Evolutionary conservation across 2,888 invertebrate genomes (phyloP).

Genomic region (Trissolcus brochymenae): DNA sequence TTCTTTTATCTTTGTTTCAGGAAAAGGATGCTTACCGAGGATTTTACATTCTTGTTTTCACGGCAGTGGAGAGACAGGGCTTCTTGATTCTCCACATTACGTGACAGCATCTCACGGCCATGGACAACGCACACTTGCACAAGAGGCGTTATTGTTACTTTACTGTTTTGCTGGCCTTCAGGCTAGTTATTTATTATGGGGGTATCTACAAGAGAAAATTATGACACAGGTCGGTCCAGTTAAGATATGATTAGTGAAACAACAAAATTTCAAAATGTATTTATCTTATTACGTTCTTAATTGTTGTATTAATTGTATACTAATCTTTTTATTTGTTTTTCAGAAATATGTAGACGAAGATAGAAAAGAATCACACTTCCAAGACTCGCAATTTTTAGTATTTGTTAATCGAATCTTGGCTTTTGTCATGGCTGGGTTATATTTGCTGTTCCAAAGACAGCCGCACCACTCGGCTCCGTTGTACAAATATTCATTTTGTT

Average conservation of each 20-base stretch:
- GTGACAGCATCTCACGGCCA: conserved; percentile 64
- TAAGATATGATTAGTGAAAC: neutral
- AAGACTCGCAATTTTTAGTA: conserved; percentile 97
- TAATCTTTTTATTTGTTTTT: conserved; percentile 36
- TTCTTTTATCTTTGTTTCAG: conserved; percentile 61
- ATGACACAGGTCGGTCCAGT: conserved; percentile 86
- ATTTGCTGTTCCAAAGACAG: conserved; percentile 80
- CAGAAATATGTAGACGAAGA: conserved; percentile 83
- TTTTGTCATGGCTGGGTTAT: conserved; percentile 83
- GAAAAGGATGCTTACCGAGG: conserved; percentile 76
- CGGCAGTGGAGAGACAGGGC: conserved; percentile 77
- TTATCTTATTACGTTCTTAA: too few species aligned
- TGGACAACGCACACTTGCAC: conserved; percentile 77
- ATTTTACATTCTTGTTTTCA: conserved; percentile 78
- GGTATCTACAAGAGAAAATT: conserved; percentile 97
- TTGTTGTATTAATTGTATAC: too few species aligned
- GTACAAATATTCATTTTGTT: conserved; percentile 96
- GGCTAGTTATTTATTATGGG: conserved; percentile 95
- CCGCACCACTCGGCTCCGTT: conserved; percentile 89
- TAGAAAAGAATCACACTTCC: conserved; percentile 84
- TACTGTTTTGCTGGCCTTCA: conserved; percentile 94
- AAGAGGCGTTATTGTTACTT: conserved; percentile 80
- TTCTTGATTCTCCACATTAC: conserved; percentile 69
- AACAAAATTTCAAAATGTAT: too few species aligned
- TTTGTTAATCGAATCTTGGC: conserved; percentile 96